phyloP scores from a whole-genome alignment of 2,113 vertebrate species.

The Pluvianellus socialis region DNA sequence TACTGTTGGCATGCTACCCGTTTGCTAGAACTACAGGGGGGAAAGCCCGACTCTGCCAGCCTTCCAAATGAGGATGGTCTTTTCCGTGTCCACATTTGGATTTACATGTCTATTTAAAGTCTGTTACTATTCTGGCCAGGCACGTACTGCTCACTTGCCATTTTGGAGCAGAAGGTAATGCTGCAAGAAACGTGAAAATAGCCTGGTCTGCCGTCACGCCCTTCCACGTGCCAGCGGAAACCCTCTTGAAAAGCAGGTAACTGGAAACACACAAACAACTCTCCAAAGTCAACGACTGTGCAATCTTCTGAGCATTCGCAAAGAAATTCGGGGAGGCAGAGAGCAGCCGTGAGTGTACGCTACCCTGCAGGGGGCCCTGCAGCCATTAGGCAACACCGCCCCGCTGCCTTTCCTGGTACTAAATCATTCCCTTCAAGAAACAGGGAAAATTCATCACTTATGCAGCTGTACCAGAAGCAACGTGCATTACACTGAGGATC shows the following conservation, averaged over 20 bases:
- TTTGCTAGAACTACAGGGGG: neutral
- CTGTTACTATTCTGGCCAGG: neutral
- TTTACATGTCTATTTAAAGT: neutral
- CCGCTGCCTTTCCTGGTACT: neutral
- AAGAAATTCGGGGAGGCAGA: neutral
- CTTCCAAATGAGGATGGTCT: conserved; percentile 19
- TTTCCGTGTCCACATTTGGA: conserved; percentile 1
- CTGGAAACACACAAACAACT: neutral
- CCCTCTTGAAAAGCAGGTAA: neutral
- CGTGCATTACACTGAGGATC: neutral
- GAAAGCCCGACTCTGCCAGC: conserved; percentile 39
- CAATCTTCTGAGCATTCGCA: neutral
- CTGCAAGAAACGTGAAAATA: neutral
- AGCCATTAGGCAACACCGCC: neutral
- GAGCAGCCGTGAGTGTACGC: neutral
- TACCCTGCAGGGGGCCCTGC: neutral
- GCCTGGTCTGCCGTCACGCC: neutral
- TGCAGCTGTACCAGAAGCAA: conserved; percentile 8
- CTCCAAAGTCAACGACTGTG: neutral
- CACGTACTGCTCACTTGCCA: neutral
- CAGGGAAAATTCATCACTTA: neutral
- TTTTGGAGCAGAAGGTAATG: neutral
- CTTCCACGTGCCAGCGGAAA: neutral
- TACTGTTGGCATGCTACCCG: conserved; percentile 14
- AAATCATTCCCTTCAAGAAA: neutral